Evolutionary conservation across 2,113 vertebrate genomes (phyloP), one percentile per base, ranked within the genome.

Genomic region (Podarcis muralis): DNA sequence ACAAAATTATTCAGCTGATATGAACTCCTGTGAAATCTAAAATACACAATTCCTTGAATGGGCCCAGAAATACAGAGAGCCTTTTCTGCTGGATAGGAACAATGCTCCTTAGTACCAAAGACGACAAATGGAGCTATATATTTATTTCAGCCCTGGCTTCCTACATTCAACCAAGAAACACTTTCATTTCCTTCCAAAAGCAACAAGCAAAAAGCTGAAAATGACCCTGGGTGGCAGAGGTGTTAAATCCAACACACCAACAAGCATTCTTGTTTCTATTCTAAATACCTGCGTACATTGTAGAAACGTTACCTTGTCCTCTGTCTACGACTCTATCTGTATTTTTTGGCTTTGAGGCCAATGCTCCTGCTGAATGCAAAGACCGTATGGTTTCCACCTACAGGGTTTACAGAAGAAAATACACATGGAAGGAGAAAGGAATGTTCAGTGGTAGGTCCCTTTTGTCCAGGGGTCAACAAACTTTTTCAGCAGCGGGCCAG

Each of bases 11-110:
- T 37, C 81, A 69, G 57, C 27, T 57, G 27, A 40, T 37, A 89
- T 30, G 35, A 85, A 89, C 27, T 57, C 12, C 62, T 78, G 69
- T 40, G 53, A 87, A 78, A 71, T 90, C 68, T 83, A 86, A 35
- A 68, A 59, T 48, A 37, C 27, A 43, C 62, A 69, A 23, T 40
- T 43, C 59, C 25, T 69, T 83, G 43, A 71, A 80, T 30, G 9
- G 3, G 27, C 35, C 11, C 35, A 59, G 6, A 80, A 35, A 12
- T 53, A 77, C 23, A 76, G 13, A 86, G 20, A 32, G 35, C 30
- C 20, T 53, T n/a, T 59, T 90, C 84, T 78, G 3, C 48, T 69
- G 30, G 16, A 53, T 1, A 35, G 30, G 82, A 48, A 90, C 78
- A 87, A 90, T 83, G 13, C 4, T 83, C 48, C 72, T 83, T n/a